A percentile compares a stretch with the other conserved stretches of the same genome.
These are phyloP conservation scores for Anguilla megastoma DNA, from an alignment of 2,797 vertebrate species.

Conservation along the genomic window DNA sequence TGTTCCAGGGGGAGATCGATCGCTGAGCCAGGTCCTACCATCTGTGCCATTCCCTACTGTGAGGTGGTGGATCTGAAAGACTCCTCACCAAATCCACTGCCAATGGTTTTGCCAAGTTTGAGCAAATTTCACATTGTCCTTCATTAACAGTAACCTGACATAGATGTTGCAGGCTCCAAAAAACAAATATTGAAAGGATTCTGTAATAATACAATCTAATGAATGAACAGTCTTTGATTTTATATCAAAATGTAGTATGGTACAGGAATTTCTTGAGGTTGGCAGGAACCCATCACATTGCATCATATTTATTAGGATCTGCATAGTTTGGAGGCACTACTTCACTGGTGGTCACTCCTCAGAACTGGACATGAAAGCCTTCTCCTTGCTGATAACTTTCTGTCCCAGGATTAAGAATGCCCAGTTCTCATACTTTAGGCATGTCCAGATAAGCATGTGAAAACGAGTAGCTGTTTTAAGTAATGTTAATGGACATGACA, in stretches of 20 bases:
- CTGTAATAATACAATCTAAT: too few relatives aligned
- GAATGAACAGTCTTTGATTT: neutral
- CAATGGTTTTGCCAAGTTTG: slow-evolving; percentile 9
- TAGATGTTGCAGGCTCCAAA: neutral
- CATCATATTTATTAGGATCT: neutral
- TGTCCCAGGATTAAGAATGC: neutral
- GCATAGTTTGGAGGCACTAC: neutral
- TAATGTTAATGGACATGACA: neutral
- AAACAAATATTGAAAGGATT: neutral
- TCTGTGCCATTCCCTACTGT: slow-evolving; percentile 16
- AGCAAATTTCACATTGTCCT: neutral
- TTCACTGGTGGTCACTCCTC: neutral
- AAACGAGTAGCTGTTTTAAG: neutral
- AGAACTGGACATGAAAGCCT: neutral
- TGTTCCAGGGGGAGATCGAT: slow-evolving; percentile 5
- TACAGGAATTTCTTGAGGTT: neutral
- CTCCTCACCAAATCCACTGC: slow-evolving; percentile 24
- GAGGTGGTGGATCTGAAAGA: neutral
- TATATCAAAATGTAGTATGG: neutral
- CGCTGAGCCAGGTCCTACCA: slow-evolving; percentile 22
- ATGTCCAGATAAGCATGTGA: neutral
- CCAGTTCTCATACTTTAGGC: neutral
- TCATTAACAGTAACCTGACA: neutral
- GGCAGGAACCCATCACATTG: neutral
- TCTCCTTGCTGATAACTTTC: neutral